Percentiles rank a stretch among this genome's conserved stretches.
Conservation (phyloP, 2,888 invertebrate species). For the Xestoiulus laeticollis region DNA sequence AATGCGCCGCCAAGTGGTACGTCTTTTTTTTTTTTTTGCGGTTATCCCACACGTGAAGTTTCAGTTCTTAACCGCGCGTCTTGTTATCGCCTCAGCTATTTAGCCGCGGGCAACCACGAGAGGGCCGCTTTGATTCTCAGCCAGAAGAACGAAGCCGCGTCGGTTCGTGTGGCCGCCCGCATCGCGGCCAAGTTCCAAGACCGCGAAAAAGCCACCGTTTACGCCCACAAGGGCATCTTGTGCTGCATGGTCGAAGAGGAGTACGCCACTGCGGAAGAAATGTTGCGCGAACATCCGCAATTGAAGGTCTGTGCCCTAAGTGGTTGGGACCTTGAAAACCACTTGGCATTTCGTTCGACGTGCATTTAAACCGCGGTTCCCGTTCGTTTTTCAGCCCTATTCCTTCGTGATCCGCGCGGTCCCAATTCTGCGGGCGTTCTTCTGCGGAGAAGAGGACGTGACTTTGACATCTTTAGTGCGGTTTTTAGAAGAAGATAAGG, state of each 20-base stretch:
- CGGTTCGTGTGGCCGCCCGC: constrained; percentile 71
- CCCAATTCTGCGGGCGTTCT: neutral
- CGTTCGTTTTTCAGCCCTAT: neutral
- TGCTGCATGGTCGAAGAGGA: constrained; percentile 45
- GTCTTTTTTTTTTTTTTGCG: constrained; percentile 54
- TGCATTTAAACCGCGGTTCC: too few species aligned
- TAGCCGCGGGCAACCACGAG: constrained; percentile 70
- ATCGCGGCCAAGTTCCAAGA: constrained; percentile 68
- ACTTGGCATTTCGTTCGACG: neutral
- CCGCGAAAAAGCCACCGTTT: neutral
- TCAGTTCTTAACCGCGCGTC: neutral
- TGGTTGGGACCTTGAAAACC: neutral
- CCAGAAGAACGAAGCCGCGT: constrained; percentile 68
- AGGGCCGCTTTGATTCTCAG: constrained; percentile 72
- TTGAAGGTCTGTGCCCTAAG: constrained; percentile 48
- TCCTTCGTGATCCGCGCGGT: neutral
- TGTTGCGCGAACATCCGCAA: constrained; percentile 36
- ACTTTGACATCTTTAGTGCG: neutral
- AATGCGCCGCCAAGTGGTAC: constrained; percentile 65
- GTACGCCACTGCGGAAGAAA: constrained; percentile 23
- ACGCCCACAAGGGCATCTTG: constrained; percentile 40
- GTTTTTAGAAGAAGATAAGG: neutral
- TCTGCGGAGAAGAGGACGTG: neutral
- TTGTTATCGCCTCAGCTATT: constrained; percentile 67
- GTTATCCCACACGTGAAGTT: constrained; percentile 40